Evolutionary conservation across 30 jellyfish, hydroid and myxozoan species (phyloP).

Genomic region (Hydra vulgaris): DNA sequence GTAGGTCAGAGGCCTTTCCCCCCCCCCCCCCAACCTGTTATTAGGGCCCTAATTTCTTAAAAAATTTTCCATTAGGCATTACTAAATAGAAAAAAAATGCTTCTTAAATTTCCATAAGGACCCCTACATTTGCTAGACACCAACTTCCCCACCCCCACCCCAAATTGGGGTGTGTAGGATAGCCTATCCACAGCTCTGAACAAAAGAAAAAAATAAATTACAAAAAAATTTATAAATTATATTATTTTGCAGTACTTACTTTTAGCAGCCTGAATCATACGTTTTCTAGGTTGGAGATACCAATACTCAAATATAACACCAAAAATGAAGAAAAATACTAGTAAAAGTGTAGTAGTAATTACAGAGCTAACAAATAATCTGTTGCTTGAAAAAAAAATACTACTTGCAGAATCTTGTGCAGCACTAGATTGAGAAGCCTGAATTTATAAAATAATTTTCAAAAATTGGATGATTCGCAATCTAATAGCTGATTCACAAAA

Average conservation of each 20-base stretch:
- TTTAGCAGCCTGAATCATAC: constrained; percentile 92
- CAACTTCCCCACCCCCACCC: too few species aligned
- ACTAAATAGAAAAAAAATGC: too few species aligned
- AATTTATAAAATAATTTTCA: neutral
- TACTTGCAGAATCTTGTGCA: constrained; percentile 72
- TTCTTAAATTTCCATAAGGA: too few species aligned
- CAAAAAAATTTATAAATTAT: too few species aligned
- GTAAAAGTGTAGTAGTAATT: constrained; percentile 27
- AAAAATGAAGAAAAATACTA: constrained; percentile 42
- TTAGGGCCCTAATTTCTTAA: too few species aligned
- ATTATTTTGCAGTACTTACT: constrained; percentile 40
- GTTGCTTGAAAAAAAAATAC: constrained; percentile 53
- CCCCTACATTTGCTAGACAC: too few species aligned
- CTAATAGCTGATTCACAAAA: neutral
- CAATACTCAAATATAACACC: constrained; percentile 79
- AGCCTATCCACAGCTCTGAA: too few species aligned
- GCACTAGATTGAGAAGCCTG: constrained; percentile 83
- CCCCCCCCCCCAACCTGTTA: too few species aligned
- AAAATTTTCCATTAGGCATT: too few species aligned
- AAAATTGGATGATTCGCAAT: neutral
- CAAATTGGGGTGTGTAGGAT: too few species aligned
- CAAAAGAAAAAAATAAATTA: too few species aligned
- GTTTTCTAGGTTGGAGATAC: constrained; percentile 75
- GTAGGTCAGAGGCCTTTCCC: too few species aligned
- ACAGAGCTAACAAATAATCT: constrained; percentile 44